Evolutionary conservation across 2,888 invertebrate species (phyloP), one percentile per base, ranked within the genome.

Genomic region (Gryllus longicercus): DNA sequence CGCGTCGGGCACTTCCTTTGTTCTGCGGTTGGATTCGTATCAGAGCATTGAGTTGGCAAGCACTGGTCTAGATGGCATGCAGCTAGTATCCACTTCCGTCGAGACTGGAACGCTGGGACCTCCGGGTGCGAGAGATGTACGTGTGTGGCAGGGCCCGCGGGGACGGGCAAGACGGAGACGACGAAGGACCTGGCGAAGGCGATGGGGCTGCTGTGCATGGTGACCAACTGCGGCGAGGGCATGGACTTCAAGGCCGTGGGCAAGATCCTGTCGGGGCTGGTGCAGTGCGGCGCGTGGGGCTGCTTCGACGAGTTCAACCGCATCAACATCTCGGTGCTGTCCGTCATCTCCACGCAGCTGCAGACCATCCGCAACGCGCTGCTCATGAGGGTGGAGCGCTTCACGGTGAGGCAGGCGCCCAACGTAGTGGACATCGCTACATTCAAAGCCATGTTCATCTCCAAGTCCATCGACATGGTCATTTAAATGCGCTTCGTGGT

Each of bases 301-400:
- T 97, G 97, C 86, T 97, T 97, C 85, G 97, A 97, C 84, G 96
- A 97, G 87, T 97, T 97, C 88, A 97, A 97, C 87, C 90, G 96
- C 63, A 97, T 98, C 83, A 96, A 97, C 83, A 93, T 96, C 8
- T 96, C 97, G 0, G 96, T 97, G 77, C 88, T 97, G 25, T 97
- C 96, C 21, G 97, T 97, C 2, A 96, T 98, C 85, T 97, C 97
- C 0, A 94, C 95, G 0, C 97, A 97, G 86, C 88, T 97, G 83
- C 96, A 96, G 86, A 95, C 95, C 18, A 96, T 97, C 82, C 90
- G 95, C 80, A 95, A 93, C 84, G 97, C 95, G 0, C 87, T 97
- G 78, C 90, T 95, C 79, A 91, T 92, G 86, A 93, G 93, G 84
- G 88, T 94, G 2, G 91, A 91, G 82, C 88, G 91, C 82, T 96